Evolutionary conservation across 2,888 invertebrate species (phyloP), one percentile per base, ranked within the genome.

Genomic region (Meliscaeva auricollis): DNA sequence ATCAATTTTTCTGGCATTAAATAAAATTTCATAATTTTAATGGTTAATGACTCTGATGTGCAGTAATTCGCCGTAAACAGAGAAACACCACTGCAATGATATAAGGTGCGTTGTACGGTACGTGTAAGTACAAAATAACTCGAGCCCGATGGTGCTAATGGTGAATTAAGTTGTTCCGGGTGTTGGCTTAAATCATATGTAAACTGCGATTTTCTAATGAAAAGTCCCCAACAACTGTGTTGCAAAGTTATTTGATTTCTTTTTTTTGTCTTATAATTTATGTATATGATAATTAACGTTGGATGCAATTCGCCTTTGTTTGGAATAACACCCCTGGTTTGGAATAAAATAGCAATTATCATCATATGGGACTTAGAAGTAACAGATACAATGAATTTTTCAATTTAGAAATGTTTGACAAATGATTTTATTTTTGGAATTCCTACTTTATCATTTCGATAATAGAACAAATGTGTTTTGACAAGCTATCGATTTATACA

Each of bases 11-110:
- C 75, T 20, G 79, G 75, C 74, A 80, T 80, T 85, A 80, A 76
- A 80, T 73, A 30, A 81, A 81, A 82, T 74, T 78, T 81, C 74
- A 82, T 87, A 81, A 87, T 82, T 82, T 82, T 77, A 87, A 87
- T 87, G 81, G 85, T 87, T 87, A 87, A 78, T 87, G 81, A 76
- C 73, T 87, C 70, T 69, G 44, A 64, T 81, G 62, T 64, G 62
- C 38, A 30, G 76, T 79, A 32, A 79, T 50, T 68, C 54, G 69
- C 73, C 73, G 38, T 78, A 48, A 50, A n/a, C n/a, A n/a, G n/a
- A n/a, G n/a, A n/a, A n/a, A 58, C 50, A 46, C 15, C 41, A 13
- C 20, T 60, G 44, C 58, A 58, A 58, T 17, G 58, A 56, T 35
- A 38, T 35, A 35, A 75, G 20, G 30, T 48, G 60, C 32, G 56